phyloP scores from a whole-genome alignment of 2,888 invertebrate genomes.

The Liposcelis brunnea region DNA sequence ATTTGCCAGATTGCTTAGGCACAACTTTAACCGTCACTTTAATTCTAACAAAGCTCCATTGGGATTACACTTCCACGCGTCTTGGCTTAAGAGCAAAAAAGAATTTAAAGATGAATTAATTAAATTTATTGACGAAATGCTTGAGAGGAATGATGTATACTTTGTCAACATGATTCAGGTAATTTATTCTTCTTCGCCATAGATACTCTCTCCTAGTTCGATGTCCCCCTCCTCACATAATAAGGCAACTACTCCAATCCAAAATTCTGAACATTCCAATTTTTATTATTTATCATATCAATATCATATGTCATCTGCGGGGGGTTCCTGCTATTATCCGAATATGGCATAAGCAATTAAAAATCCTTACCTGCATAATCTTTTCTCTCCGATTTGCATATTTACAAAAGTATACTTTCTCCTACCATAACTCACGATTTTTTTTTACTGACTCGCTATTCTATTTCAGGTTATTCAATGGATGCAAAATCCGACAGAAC shows the following conservation, averaged over 20 bases:
- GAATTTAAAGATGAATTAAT: slow-evolving; percentile 81
- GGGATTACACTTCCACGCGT: slow-evolving; percentile 85
- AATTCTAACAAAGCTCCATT: slow-evolving; percentile 84
- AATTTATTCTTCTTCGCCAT: slow-evolving; percentile 12
- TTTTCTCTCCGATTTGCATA: too few species aligned
- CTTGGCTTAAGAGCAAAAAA: slow-evolving; percentile 86
- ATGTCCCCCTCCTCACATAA: background rate
- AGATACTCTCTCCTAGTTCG: background rate
- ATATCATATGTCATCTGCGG: too few species aligned
- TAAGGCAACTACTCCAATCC: background rate
- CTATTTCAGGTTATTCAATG: slow-evolving; percentile 66
- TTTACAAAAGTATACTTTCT: too few species aligned
- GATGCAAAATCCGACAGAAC: slow-evolving; percentile 89
- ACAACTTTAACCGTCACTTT: slow-evolving; percentile 91
- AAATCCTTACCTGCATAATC: too few species aligned
- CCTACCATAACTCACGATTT: too few species aligned
- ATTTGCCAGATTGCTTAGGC: slow-evolving; percentile 71
- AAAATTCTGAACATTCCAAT: slow-evolving; percentile 1
- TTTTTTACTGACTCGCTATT: too few species aligned
- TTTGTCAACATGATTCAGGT: slow-evolving; percentile 73
- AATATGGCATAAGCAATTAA: too few species aligned
- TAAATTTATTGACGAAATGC: slow-evolving; percentile 87
- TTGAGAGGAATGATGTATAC: slow-evolving; percentile 76
- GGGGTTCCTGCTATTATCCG: too few species aligned
- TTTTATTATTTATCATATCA: slow-evolving; percentile 9